phyloP scores from a whole-genome alignment of 2,888 invertebrate genomes.

The Baccha elongata region DNA sequence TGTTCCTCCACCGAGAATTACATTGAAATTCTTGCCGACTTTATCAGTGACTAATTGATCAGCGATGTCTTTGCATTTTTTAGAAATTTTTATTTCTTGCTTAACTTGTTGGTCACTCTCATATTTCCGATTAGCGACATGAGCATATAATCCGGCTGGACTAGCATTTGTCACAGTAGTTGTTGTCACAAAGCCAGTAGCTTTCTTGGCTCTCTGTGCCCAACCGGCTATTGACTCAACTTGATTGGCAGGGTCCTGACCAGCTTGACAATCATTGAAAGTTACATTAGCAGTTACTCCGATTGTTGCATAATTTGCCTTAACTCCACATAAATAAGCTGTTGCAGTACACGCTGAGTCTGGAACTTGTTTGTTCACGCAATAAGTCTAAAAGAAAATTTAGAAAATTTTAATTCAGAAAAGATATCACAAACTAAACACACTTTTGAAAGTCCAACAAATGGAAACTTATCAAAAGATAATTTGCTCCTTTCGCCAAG shows the following conservation, averaged over 20 bases:
- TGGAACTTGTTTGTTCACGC: conserved; percentile 87
- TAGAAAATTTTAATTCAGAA: too few species aligned
- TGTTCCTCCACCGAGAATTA: conserved; percentile 90
- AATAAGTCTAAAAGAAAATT: conserved; percentile 83
- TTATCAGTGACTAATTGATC: conserved; percentile 86
- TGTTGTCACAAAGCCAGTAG: conserved; percentile 88
- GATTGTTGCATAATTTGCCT: conserved; percentile 87
- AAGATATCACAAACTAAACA: background rate
- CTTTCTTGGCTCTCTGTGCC: conserved; percentile 85
- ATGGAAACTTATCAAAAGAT: conserved; percentile 86
- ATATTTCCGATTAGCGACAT: conserved; percentile 88
- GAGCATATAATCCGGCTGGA: conserved; percentile 86
- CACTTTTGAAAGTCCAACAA: conserved; percentile 87
- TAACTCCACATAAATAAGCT: conserved; percentile 88
- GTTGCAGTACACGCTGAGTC: conserved; percentile 90
- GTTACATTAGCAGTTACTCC: conserved; percentile 88
- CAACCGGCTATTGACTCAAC: conserved; percentile 87
- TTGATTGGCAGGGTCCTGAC: conserved; percentile 84
- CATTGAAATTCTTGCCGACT: conserved; percentile 88
- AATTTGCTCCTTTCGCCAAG: conserved; percentile 85
- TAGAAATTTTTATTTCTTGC: conserved; percentile 78
- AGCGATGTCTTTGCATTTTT: conserved; percentile 88
- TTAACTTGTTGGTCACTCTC: conserved; percentile 86
- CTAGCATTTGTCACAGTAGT: conserved; percentile 91
- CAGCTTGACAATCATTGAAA: conserved; percentile 86